Evolutionary conservation across 2,888 invertebrate species (phyloP).

Genomic region (Polyommatus icarus): DNA sequence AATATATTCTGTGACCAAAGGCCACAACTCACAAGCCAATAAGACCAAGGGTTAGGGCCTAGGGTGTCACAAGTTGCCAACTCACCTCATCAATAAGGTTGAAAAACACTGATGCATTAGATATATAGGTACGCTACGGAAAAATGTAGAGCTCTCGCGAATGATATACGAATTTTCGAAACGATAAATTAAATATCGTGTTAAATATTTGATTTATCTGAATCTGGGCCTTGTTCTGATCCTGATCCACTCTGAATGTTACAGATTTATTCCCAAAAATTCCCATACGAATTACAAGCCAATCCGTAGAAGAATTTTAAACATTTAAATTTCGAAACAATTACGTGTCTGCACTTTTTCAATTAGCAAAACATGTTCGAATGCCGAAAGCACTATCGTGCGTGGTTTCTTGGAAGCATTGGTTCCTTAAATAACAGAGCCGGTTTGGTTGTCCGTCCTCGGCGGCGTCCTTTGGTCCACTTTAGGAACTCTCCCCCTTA

Average conservation of each 20-base stretch:
- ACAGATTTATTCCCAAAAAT: neutral
- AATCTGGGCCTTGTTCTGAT: neutral
- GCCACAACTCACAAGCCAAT: too few relatives aligned
- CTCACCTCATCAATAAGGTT: too few relatives aligned
- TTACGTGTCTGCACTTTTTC: neutral
- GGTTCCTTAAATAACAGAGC: constrained; percentile 64
- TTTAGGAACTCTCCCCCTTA: constrained; percentile 61
- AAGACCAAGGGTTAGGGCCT: too few relatives aligned
- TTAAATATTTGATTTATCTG: neutral
- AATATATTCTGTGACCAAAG: too few relatives aligned
- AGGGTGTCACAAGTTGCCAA: too few relatives aligned
- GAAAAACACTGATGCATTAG: too few relatives aligned
- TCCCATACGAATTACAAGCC: neutral
- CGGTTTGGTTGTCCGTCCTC: constrained; percentile 64
- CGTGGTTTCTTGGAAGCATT: constrained; percentile 67
- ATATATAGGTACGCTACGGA: too few relatives aligned
- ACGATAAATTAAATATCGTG: too few relatives aligned
- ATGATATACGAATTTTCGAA: too few relatives aligned
- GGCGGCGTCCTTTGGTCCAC: constrained; percentile 72
- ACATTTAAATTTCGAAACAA: neutral
- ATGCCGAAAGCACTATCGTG: constrained; percentile 59
- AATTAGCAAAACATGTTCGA: constrained; percentile 11
- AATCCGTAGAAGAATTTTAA: neutral
- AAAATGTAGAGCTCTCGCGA: too few relatives aligned
- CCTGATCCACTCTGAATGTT: neutral